phyloP scores from a whole-genome alignment of 1,140 invertebrate species.

The Triops longicaudatus region DNA sequence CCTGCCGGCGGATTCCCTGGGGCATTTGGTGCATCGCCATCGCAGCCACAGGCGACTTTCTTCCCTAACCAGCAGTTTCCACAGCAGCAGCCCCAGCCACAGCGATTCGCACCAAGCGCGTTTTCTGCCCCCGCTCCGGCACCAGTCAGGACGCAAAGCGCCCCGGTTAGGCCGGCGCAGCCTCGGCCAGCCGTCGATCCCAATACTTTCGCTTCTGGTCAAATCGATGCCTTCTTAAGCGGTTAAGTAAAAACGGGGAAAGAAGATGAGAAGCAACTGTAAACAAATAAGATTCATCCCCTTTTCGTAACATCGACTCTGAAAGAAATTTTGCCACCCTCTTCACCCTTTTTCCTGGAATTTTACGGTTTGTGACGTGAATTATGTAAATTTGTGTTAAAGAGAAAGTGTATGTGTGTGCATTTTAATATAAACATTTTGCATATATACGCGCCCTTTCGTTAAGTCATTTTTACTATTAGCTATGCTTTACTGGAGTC shows the following conservation, averaged over 20 bases:
- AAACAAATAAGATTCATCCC: background rate
- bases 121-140: constrained; percentile 17
- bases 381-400: too few species aligned
- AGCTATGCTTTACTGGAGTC: too few species aligned
- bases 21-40: background rate
- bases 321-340: too few species aligned
- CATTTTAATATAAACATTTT: too few species aligned
- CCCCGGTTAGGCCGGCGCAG: constrained; percentile 24
- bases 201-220: constrained; percentile 46
- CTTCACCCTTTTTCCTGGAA: too few species aligned
- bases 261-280: background rate
- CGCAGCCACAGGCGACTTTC: background rate
- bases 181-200: constrained; percentile 15
- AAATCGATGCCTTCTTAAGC: constrained; percentile 70
- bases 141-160: constrained; percentile 37
- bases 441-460: too few species aligned
- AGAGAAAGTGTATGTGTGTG: too few species aligned
- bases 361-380: too few species aligned
- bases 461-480: too few species aligned
- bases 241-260: constrained; percentile 32
- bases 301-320: background rate
- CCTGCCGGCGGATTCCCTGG: constrained; percentile 44
- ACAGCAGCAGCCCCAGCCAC: constrained; percentile 28
- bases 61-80: constrained; percentile 25
- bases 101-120: constrained; percentile 22